phyloP scores from a whole-genome alignment of 30 jellyfish, hydroid and myxozoan genomes.

The Rhopilema esculentum region DNA sequence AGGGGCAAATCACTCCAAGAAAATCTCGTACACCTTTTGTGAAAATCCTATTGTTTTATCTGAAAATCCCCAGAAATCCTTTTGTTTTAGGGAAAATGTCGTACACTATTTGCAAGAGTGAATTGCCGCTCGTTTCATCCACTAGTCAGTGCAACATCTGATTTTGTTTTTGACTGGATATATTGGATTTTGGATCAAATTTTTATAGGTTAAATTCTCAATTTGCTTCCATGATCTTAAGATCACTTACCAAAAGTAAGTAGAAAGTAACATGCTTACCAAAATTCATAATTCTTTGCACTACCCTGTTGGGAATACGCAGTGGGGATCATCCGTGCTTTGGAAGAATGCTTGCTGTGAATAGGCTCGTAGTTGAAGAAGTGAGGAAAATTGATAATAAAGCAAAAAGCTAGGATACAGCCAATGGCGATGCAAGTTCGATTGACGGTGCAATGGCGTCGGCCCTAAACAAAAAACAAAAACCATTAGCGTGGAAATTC shows the following conservation, averaged over 20 bases:
- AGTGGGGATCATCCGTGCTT: slow-evolving; percentile 12
- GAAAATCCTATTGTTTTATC: too few species aligned
- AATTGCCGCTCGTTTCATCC: too few species aligned
- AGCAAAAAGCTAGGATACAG: slow-evolving; percentile 54
- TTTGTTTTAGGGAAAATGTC: not conserved
- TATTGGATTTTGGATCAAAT: too few species aligned
- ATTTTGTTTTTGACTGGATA: too few species aligned
- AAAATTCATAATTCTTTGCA: slow-evolving; percentile 71
- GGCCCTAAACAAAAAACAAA: slow-evolving; percentile 8
- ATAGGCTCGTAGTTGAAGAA: slow-evolving; percentile 72
- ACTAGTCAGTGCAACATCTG: too few species aligned
- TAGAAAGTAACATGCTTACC: slow-evolving; percentile 32
- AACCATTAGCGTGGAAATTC: too few species aligned
- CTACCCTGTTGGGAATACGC: slow-evolving; percentile 62
- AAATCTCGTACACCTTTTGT: too few species aligned
- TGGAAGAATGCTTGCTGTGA: slow-evolving; percentile 1
- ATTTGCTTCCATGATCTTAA: too few species aligned
- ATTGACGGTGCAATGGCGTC: slow-evolving; percentile 55
- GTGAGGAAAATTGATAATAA: slow-evolving; percentile 82
- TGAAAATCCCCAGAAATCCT: too few species aligned
- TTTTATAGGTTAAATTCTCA: too few species aligned
- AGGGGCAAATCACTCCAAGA: too few species aligned
- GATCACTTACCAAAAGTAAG: not conserved
- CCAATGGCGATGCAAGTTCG: slow-evolving; percentile 75
- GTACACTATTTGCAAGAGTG: not conserved